Conservation (phyloP, 1,140 invertebrate genomes). For the Bombus turneri region DNA sequence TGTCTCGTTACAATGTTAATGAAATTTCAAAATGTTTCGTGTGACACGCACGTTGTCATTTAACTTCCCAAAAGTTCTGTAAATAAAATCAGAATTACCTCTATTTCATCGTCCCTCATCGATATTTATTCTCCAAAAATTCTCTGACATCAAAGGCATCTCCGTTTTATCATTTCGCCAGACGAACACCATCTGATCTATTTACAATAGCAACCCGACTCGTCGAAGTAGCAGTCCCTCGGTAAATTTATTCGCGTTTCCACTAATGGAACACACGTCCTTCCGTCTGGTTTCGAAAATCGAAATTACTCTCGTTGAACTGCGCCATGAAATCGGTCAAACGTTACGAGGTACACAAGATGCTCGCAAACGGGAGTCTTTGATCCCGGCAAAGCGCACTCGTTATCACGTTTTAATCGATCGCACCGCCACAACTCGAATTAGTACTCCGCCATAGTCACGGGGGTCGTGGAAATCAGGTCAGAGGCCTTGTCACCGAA, state of each 20-base stretch:
- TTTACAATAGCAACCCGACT: background rate
- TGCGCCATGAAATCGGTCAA: background rate
- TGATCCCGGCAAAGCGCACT: background rate
- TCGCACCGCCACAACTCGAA: slow-evolving; percentile 9
- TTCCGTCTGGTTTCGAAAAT: background rate
- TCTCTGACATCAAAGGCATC: background rate
- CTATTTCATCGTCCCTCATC: too few relatives aligned
- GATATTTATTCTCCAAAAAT: background rate
- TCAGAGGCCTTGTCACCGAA: background rate
- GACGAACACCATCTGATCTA: background rate
- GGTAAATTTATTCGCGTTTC: background rate
- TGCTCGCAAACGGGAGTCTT: background rate
- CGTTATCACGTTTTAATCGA: slow-evolving; percentile 27
- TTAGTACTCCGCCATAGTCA: background rate
- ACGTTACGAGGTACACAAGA: background rate
- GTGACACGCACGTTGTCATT: too few relatives aligned
- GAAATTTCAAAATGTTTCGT: too few relatives aligned
- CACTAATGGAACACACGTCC: background rate
- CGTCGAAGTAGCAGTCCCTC: background rate
- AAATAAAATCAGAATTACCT: too few relatives aligned
- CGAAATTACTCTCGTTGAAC: too few relatives aligned
- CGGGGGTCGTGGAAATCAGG: slow-evolving; percentile 10
- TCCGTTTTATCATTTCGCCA: background rate
- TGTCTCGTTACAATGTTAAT: too few relatives aligned
- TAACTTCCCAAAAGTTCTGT: too few relatives aligned